Evolutionary conservation across 2,113 vertebrate species (phyloP).

Genomic region (Macheiramphus alcinus): DNA sequence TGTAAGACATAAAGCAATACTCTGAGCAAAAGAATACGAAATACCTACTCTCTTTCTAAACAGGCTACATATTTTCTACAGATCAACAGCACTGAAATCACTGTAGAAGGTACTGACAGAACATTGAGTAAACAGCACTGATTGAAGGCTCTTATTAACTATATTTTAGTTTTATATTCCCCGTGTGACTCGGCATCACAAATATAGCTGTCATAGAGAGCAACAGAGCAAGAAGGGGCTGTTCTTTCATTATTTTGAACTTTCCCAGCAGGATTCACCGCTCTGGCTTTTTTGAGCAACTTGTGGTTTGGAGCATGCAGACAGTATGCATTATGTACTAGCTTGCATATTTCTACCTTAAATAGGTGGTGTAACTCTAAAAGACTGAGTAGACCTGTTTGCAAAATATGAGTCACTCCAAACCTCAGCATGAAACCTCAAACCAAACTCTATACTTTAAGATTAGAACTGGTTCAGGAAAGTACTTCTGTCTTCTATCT

Average conservation of each 20-base stretch:
- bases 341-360: constrained; percentile 61
- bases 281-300: constrained; percentile 45
- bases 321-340: constrained; percentile 53
- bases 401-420: constrained; percentile 47
- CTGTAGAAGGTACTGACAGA: neutral
- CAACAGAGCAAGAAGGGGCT: constrained; percentile 22
- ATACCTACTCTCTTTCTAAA: neutral
- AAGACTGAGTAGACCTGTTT: constrained; percentile 40
- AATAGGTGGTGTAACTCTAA: constrained; percentile 51
- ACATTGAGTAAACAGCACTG: neutral
- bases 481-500: constrained; percentile 1
- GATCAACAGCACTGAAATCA: neutral
- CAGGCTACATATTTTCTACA: neutral
- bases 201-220: constrained; percentile 40
- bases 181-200: neutral
- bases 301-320: constrained; percentile 67
- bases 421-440: constrained; percentile 63
- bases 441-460: neutral
- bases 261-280: constrained; percentile 61
- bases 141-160: constrained; percentile 23
- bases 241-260: constrained; percentile 60
- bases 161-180: constrained; percentile 22
- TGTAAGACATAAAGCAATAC: neutral
- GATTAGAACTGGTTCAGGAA: neutral
- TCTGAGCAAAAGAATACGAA: neutral